Base-by-base conservation (phyloP, 2,888 invertebrate species). In the Limnephilus rhombicus region DNA sequence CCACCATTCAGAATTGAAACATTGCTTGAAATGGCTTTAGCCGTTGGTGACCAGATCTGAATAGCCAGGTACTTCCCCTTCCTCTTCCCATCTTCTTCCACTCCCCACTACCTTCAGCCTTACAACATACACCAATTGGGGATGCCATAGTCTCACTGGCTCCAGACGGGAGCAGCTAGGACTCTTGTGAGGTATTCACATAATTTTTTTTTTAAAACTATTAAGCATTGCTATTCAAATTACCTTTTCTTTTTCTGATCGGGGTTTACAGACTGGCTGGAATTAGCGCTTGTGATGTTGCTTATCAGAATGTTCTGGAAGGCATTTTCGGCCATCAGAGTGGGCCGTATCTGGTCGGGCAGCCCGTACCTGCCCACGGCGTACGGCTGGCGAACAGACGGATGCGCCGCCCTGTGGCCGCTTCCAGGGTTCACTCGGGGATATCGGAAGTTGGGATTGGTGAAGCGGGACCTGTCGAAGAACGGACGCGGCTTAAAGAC, bases 291-390 rank as follows among this genome's bases (percentile, higher is more conserved):
- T 9, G 86, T 89, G 11, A 89, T 80, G 18, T 89, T 89, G 49
- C 89, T 91, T 24, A 91, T 91, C 85, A 89, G 82, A 31, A 91
- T 53, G 41, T 85, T 91, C 34, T 80, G 29, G 29, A 91, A 91
- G n/a, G 85, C 89, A 1, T 29, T 41, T 11, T 41, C 9, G 24
- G 68, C 68, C n/a, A 68, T 68, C 24, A 9, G 1, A 2, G 24
- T 68, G n/a, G 68, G 68, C 29, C 37, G 37, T 11, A 37, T 12
- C 37, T 9, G 90, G 85, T 24, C 85, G 31, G 53, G 53, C 7
- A 68, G 88, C 3, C 80, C 80, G 29, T 89, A 89, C 37, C 88
- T 80, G 18, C 88, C 88, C 80, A 80, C 18, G 24, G 15, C 3
- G 80, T 89, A 89, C 34, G 88, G 34, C 45, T 89, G 31, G 37